Conservation (phyloP, 1,140 invertebrate genomes). For the Caenorhabditis briggsae region DNA sequence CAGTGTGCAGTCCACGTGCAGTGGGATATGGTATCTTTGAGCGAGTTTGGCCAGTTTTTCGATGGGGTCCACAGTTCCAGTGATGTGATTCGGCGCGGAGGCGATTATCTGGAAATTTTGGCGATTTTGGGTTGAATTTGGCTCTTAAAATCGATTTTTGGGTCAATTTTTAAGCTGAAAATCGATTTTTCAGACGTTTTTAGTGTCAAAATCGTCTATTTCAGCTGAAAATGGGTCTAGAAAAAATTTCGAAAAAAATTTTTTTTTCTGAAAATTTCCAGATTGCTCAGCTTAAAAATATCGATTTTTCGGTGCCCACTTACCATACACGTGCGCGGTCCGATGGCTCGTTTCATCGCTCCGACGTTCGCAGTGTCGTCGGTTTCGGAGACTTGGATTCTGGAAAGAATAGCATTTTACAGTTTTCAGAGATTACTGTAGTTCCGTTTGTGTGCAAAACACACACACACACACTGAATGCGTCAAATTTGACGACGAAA, state of each 20-base stretch:
- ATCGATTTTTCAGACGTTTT: no score
- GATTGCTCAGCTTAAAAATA: no score
- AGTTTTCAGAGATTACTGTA: not conserved
- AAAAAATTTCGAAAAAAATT: conserved; percentile 17
- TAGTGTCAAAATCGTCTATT: no score
- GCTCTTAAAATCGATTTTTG: no score
- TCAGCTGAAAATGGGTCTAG: conserved; percentile 64
- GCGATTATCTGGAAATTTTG: conserved; percentile 82
- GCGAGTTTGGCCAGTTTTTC: conserved; percentile 87
- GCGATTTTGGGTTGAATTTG: no score
- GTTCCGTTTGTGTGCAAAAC: no score
- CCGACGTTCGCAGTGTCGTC: conserved; percentile 83
- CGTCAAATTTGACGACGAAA: no score
- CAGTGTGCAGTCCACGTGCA: conserved; percentile 97
- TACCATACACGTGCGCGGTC: conserved; percentile 83
- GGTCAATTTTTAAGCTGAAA: no score
- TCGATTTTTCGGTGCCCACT: not conserved
- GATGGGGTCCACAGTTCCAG: conserved; percentile 96
- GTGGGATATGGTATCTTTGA: conserved; percentile 87
- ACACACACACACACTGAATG: no score
- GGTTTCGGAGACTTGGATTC: conserved; percentile 84
- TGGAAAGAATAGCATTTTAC: conserved; percentile 72
- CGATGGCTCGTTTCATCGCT: conserved; percentile 87
- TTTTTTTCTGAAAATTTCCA: conserved; percentile 77
- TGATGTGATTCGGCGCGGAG: conserved; percentile 94